These are phyloP conservation scores for Astropecten irregularis DNA, from an alignment of 53 echinoderm and acorn worm genomes.

Conservation along the genomic window DNA sequence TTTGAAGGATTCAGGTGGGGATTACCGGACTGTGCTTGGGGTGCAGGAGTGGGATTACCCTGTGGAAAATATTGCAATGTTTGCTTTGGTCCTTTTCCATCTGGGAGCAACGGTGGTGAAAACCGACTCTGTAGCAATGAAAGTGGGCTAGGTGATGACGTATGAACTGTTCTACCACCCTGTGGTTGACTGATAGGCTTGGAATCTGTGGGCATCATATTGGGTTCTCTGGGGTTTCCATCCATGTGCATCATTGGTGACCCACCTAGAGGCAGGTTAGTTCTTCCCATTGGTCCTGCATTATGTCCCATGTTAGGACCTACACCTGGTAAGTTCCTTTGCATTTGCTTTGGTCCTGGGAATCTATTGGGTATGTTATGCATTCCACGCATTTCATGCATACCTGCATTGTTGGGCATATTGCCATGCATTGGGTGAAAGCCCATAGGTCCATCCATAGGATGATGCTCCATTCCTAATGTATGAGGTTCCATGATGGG, in stretches of 20 bases:
- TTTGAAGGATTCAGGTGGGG: slow-evolving; percentile 87
- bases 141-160: slow-evolving; percentile 83
- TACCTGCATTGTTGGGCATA: slow-evolving; percentile 47
- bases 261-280: slow-evolving; percentile 34
- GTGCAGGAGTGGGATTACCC: slow-evolving; percentile 63
- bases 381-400: slow-evolving; percentile 51
- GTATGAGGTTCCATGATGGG: slow-evolving; percentile 41
- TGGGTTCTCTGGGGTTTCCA: slow-evolving; percentile 52
- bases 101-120: slow-evolving; percentile 92
- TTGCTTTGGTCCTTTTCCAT: slow-evolving; percentile 98
- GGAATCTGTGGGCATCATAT: slow-evolving; percentile 29
- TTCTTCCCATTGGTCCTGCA: slow-evolving; percentile 47
- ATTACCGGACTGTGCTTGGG: slow-evolving; percentile 89
- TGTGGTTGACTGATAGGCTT: slow-evolving; percentile 39
- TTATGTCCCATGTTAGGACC: slow-evolving; percentile 21
- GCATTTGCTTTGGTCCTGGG: slow-evolving; percentile 59
- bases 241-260: slow-evolving; percentile 61
- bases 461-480: slow-evolving; percentile 46
- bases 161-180: slow-evolving; percentile 30
- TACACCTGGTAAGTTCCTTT: slow-evolving; percentile 16
- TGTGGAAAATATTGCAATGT: slow-evolving; percentile 98
- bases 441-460: slow-evolving; percentile 67
- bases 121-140: slow-evolving; percentile 89
- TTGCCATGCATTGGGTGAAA: slow-evolving; percentile 50
- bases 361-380: slow-evolving; percentile 59